Evolutionary conservation across 1,140 invertebrate species (phyloP), one percentile per base, ranked within the genome.

Genomic region (Heliconius melpomene): DNA sequence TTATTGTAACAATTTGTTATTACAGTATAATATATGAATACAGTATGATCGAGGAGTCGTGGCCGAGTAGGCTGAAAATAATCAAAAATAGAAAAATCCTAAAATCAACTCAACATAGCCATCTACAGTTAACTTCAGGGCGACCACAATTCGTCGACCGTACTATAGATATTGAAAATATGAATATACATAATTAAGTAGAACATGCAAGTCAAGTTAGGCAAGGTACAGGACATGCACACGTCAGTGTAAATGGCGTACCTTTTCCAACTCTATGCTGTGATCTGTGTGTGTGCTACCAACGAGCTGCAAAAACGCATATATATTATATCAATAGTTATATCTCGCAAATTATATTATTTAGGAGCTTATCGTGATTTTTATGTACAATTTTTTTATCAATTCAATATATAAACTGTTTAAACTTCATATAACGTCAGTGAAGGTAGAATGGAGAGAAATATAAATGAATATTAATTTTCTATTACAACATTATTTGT

Each of bases 271-370:
- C 90, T 95, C 93, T 94, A 94, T 93, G 94, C 86, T 91, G 93
- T 93, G 93, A 89, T 94, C 91, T 87, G 91, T 87, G 89, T 94
- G 93, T 91, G 92, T 91, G 91, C 88, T 93, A 94, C 89, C 93
- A 94, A 92, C 92, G 93, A 91, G 93, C 94, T 95, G 94, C 92
- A 95, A 95, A 95, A 94, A 94, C 87, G 93, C 90, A 94, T 94
- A 94, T 84, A 94, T 90, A 92, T 89, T 84, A 94, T 90, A 92
- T 89, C 88, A 89, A 92, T 91, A 88, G 84, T 72, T 23, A 40
- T 60, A 71, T 72, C 46, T 77, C 75, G 72, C 75, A 76, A 80
- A 77, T 73, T 52, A 76, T 76, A 73, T 26, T 66, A 13, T 26
- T 66, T 16, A 26, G 60, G 60, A 66, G 60, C 60, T 13, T 66